phyloP scores from a whole-genome alignment of 2,797 vertebrate genomes.

The Anguilla anguilla region DNA sequence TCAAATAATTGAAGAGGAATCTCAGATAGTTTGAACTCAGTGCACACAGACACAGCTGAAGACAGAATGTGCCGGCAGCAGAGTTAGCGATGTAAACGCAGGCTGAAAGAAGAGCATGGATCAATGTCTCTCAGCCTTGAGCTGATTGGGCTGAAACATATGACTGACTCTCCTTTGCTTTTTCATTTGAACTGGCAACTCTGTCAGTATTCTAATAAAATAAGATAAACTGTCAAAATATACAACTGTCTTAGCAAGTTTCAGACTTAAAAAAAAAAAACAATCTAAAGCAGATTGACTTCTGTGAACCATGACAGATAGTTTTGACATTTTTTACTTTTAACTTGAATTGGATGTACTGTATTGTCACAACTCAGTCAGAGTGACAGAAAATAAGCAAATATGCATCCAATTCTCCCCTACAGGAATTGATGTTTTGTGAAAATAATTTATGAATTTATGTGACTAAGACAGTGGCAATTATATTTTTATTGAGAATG shows the following conservation, averaged over 20 bases:
- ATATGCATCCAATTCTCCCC: slow-evolving; percentile 71
- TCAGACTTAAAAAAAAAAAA: neutral
- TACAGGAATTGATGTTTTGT: slow-evolving; percentile 72
- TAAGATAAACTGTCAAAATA: neutral
- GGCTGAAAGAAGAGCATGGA: neutral
- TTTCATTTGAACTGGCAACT: neutral
- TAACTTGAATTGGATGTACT: slow-evolving; percentile 73
- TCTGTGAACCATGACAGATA: slow-evolving; percentile 48
- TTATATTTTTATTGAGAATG: neutral
- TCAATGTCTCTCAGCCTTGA: neutral
- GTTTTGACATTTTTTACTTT: slow-evolving; percentile 60
- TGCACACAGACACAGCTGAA: neutral
- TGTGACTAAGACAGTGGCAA: slow-evolving; percentile 42
- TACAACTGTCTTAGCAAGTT: neutral
- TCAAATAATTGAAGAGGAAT: slow-evolving; percentile 25
- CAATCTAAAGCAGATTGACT: neutral
- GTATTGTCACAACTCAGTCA: slow-evolving; percentile 57
- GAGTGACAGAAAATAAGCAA: slow-evolving; percentile 50
- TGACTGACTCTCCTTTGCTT: neutral
- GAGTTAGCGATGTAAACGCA: neutral
- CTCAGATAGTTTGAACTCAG: neutral
- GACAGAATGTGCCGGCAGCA: neutral
- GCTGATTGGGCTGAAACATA: neutral
- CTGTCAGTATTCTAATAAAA: neutral
- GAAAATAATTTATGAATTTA: slow-evolving; percentile 76